Base-by-base conservation (phyloP, 2,888 invertebrate genomes). In the Limnephilus marmoratus region DNA sequence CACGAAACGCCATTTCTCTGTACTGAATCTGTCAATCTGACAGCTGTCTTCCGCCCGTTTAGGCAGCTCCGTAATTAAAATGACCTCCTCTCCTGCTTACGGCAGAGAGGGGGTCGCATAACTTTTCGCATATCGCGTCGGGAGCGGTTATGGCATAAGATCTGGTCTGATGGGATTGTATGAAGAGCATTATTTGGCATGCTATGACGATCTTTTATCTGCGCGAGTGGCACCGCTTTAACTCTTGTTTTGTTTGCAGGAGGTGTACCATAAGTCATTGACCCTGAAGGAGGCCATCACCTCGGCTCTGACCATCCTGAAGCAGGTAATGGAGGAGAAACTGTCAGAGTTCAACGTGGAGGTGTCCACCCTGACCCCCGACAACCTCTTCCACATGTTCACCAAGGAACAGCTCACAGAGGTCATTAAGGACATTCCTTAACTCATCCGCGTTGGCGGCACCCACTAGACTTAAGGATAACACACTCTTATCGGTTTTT, bases 281-380 rank as follows among this genome's bases (percentile, higher is more conserved):
- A 98, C 98, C 0, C 95, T 99, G 90, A 97, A 97, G 94, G 99
- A 99, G 96, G 99, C 99, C 0, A 98, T 98, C 93, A 98, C 98
- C 94, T 96, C 98, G 24, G 98, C 99, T 0, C 96, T 99, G 91
- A 98, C 98, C 18, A 99, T 99, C 94, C 96, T 99, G 37, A 99
- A 99, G 95, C 99, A 99, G 96, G 99, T 99, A 0, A 99, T 99
- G 99, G 99, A 99, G 95, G 99, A 99, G 95, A 99, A 99, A 95
- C 96, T 99, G 3, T 99, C 98, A 93, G 98, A 99, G 93, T 98
- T 98, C 91, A 99, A 99, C 95, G 99, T 99, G 91, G 99, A 99
- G 96, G 98, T 99, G 94, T 99, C 99, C 95, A 98, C 98, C 80
- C 98, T 99, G 97, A 99, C 99, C 0, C 98, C 98, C 0, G 96